Evolutionary conservation across 2,888 invertebrate genomes (phyloP).

Genomic region (Lasioglossum vierecki): DNA sequence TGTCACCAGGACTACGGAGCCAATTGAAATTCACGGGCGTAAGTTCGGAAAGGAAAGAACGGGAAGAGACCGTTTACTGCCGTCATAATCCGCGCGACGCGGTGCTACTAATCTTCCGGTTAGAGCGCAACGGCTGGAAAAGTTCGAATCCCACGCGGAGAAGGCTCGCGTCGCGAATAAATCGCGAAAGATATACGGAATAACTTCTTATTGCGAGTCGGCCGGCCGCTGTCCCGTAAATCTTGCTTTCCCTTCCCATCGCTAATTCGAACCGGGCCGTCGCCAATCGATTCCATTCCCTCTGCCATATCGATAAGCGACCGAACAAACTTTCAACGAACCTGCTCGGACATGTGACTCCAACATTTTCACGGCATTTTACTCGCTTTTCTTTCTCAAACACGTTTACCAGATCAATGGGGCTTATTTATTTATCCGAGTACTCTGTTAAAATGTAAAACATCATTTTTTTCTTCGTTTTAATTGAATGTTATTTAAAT

Average conservation of each 20-base stretch:
- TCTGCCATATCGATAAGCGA: slow-evolving; percentile 20
- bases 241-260: slow-evolving; percentile 60
- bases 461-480: no score
- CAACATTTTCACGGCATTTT: neutral
- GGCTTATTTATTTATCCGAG: no score
- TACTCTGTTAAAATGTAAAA: neutral
- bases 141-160: slow-evolving; percentile 56
- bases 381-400: neutral
- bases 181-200: slow-evolving; percentile 70
- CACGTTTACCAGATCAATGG: neutral
- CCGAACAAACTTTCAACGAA: slow-evolving; percentile 42
- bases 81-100: slow-evolving; percentile 22
- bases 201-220: slow-evolving; percentile 68
- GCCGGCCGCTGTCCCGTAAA: slow-evolving; percentile 51
- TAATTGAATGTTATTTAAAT: no score
- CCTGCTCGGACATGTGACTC: neutral
- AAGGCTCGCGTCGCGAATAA: slow-evolving; percentile 60
- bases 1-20: neutral
- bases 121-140: slow-evolving; percentile 34
- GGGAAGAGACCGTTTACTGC: neutral
- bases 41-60: neutral
- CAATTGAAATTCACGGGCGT: slow-evolving; percentile 3
- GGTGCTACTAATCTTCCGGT: slow-evolving; percentile 54
- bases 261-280: slow-evolving; percentile 56
- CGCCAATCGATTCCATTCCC: slow-evolving; percentile 14